Evolutionary conservation across 2,113 vertebrate genomes (phyloP), one percentile per base, ranked within the genome.

Genomic region (Oryzias curvinotus): DNA sequence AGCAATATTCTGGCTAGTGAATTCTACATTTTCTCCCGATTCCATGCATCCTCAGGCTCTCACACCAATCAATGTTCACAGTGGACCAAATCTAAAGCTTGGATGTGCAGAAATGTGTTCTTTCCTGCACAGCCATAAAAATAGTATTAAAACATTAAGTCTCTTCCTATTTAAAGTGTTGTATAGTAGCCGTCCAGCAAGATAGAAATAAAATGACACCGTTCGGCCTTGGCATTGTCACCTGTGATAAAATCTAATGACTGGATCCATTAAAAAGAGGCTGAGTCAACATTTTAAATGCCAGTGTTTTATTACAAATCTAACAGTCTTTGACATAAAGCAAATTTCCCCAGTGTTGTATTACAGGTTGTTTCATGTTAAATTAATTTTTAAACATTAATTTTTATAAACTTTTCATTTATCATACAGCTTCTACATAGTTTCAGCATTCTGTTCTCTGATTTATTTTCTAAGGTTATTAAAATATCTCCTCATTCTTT

Each of bases 201-300:
- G 45, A 21, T 8, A 15, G 0, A 43, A 43, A 28, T 17, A 12
- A 15, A n/a, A 56, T 21, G 71, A 56, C 52, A 55, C 52, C 41
- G 7, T 48, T 62, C 28, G 43, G 72, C 68, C 62, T 64, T 78
- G 80, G 80, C 80, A 63, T 0, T 50, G 26, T 63, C 54, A 30
- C 16, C 23, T 13, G n/a, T 65, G 60, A 36, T 76, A 79, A 82
- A 73, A 67, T 19, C 36, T 64, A 82, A 83, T 71, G 69, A 49
- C 65, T 41, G 43, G 55, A 48, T 18, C 61, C 23, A 80, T 79
- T 80, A 73, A 73, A 67, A 66, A 68, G n/a, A 19, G 19, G 47
- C 28, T 68, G 81, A 80, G 73, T 80, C 81, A 68, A 68, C 77
- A 80, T 41, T 77, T 77, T 80, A 57, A 52, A 63, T 26, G 71